Conservation (phyloP, 35 echinoderm and acorn worm species). For the Acanthaster planci region DNA sequence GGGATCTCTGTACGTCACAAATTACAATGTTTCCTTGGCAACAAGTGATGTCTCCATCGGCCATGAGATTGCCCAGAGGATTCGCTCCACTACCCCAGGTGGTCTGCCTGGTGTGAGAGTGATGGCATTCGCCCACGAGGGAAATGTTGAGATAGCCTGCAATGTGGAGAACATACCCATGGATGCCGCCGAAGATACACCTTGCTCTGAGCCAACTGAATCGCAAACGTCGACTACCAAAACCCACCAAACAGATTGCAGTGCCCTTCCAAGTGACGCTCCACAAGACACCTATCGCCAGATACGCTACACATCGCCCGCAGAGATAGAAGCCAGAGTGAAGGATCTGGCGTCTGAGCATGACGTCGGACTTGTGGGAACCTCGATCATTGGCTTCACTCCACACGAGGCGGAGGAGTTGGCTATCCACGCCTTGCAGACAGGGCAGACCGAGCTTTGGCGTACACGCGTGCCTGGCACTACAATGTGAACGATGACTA, state of each 20-base stretch:
- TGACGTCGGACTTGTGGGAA: conserved; percentile 55
- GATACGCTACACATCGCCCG: conserved; percentile 46
- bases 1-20: conserved; percentile 83
- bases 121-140: conserved; percentile 89
- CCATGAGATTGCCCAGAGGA: conserved; percentile 55
- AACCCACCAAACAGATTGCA: too few species aligned
- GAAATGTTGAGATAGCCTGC: conserved; percentile 86
- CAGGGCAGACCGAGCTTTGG: conserved; percentile 65
- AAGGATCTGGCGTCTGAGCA: conserved; percentile 48
- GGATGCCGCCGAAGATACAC: background rate
- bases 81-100: conserved; percentile 61
- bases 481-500: conserved; percentile 38
- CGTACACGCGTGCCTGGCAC: conserved; percentile 26
- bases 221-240: background rate
- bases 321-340: conserved; percentile 61
- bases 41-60: conserved; percentile 60
- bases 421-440: conserved; percentile 47
- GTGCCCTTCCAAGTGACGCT: background rate
- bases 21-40: conserved; percentile 88
- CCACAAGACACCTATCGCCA: conserved; percentile 2
- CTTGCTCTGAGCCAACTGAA: background rate
- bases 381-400: conserved; percentile 80
- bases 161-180: conserved; percentile 69
- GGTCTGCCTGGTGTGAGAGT: conserved; percentile 81
- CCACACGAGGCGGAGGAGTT: conserved; percentile 72